Conservation (phyloP, 2,797 vertebrate species). For the Ambastaia sidthimunki region DNA sequence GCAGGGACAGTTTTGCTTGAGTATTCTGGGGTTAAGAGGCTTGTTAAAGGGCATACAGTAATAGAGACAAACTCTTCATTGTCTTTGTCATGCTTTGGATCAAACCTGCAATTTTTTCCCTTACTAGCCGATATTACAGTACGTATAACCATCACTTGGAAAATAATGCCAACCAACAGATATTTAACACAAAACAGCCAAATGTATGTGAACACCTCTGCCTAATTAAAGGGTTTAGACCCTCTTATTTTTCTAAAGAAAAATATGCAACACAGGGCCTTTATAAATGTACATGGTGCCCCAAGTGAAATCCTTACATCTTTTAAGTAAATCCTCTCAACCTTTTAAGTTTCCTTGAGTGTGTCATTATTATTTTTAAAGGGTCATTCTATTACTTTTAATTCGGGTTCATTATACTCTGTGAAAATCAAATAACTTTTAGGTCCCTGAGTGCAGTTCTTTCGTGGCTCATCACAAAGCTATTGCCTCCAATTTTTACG, state of each 20-base stretch:
- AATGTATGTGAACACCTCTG: no score
- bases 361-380: conserved; percentile 3
- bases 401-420: conserved; percentile 45
- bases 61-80: background rate
- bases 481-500: conserved; percentile 44
- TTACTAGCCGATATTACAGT: background rate
- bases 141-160: no score
- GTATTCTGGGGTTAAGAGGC: background rate
- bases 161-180: no score
- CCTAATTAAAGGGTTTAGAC: no score
- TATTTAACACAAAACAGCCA: no score
- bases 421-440: conserved; percentile 52
- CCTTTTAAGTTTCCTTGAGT: background rate
- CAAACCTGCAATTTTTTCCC: background rate
- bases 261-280: no score
- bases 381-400: conserved; percentile 35
- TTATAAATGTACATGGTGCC: no score
- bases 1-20: background rate
- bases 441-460: conserved; percentile 46
- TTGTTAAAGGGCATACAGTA: background rate
- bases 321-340: no score
- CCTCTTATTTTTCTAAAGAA: no score
- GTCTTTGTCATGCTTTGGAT: background rate
- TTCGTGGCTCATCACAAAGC: conserved; percentile 17
- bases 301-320: no score